Evolutionary conservation across 2,888 invertebrate species (phyloP).

Genomic region (Lochmaea capreae): DNA sequence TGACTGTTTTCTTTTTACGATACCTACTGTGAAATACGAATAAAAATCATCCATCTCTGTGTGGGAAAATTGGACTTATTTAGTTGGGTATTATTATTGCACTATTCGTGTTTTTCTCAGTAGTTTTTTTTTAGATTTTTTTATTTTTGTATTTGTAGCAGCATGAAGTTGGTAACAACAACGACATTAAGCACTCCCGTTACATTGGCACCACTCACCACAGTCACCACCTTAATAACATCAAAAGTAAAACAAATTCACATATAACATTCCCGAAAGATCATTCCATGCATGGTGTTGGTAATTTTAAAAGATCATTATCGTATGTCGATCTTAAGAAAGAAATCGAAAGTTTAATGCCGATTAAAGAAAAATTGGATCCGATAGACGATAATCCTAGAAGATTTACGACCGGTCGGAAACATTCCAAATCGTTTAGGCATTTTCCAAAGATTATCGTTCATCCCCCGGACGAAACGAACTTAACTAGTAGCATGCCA

Average conservation of each 20-base stretch:
- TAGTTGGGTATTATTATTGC: slow-evolving; percentile 26
- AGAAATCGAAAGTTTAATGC: slow-evolving; percentile 61
- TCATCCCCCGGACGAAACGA: slow-evolving; percentile 57
- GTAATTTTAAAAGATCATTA: slow-evolving; percentile 55
- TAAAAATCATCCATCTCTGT: slow-evolving; percentile 7
- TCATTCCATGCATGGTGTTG: slow-evolving; percentile 37
- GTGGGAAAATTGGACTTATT: slow-evolving; percentile 12
- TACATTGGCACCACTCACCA: slow-evolving; percentile 58
- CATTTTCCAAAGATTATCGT: slow-evolving; percentile 60
- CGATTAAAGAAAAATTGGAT: slow-evolving; percentile 51
- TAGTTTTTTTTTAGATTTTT: slow-evolving; percentile 50
- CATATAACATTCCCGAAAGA: slow-evolving; percentile 34
- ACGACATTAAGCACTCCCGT: slow-evolving; percentile 49
- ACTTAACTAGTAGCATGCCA: slow-evolving; percentile 61
- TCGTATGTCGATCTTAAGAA: slow-evolving; percentile 62
- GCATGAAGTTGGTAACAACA: slow-evolving; percentile 59
- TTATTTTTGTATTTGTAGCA: slow-evolving; percentile 62
- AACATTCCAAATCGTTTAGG: slow-evolving; percentile 59
- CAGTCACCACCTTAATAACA: slow-evolving; percentile 40
- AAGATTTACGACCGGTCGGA: slow-evolving; percentile 47
- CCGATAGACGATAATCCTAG: slow-evolving; percentile 48
- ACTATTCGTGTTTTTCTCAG: slow-evolving; percentile 24
- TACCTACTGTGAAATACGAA: neutral
- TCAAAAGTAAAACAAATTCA: slow-evolving; percentile 39
- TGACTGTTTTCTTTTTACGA: neutral